Evolutionary conservation across 2,113 vertebrate genomes (phyloP).

Genomic region (Tetrao urogallus): DNA sequence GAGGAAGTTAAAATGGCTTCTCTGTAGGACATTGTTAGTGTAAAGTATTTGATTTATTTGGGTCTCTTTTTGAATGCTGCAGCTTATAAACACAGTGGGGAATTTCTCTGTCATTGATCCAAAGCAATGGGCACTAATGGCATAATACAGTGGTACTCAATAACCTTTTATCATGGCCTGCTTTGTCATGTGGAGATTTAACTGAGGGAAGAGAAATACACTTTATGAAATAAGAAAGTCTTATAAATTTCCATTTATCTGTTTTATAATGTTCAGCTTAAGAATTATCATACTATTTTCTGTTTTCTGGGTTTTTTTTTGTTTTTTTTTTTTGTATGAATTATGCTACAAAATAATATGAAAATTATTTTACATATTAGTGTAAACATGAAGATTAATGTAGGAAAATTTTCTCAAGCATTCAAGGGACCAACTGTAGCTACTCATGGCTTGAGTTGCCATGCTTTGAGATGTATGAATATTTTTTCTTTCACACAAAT

Average conservation of each 20-base stretch:
- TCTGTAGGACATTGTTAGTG: conserved; percentile 47
- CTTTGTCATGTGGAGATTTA: conserved; percentile 61
- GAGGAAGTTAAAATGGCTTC: conserved; percentile 64
- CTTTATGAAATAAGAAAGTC: not conserved
- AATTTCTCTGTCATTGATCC: conserved; percentile 70
- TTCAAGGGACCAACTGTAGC: not conserved
- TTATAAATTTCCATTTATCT: not conserved
- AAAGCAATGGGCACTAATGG: conserved; percentile 68
- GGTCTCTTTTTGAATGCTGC: conserved; percentile 36
- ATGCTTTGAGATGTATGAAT: not conserved
- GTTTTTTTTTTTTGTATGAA: not conserved
- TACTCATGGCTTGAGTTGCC: not conserved
- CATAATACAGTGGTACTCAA: conserved; percentile 52
- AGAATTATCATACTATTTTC: not conserved
- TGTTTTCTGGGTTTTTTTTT: too few species aligned
- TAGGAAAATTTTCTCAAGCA: not conserved
- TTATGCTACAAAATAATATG: not conserved
- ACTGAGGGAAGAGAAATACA: conserved; percentile 17
- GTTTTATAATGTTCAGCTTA: not conserved
- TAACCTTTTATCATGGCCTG: conserved; percentile 60
- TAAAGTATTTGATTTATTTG: conserved; percentile 70
- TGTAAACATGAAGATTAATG: not conserved
- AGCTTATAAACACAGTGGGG: conserved; percentile 63
- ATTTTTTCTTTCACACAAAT: not conserved
- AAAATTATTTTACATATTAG: not conserved